Base-by-base conservation (phyloP, 1,140 invertebrate species). In the Neodiprion virginianus region DNA sequence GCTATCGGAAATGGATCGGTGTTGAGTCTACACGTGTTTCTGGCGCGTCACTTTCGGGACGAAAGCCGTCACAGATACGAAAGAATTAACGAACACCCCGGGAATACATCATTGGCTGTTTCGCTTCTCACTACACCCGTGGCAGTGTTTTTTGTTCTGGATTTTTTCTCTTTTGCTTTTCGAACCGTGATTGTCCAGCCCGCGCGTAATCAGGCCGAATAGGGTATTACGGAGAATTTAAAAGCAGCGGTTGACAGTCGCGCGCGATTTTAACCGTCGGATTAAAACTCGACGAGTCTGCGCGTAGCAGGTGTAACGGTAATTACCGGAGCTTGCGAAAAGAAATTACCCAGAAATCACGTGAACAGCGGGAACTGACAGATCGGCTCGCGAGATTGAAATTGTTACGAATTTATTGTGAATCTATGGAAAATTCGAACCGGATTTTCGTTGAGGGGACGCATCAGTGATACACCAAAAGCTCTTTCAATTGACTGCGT, bases 221-320 rank as follows among this genome's bases (percentile, higher is more conserved):
- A 61, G 53, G 53, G 53, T 14, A 61, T 14, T 14, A 61, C 10
- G 23, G 8, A 69, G 21, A 69, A 69, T 69, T 7, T 23, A 21
- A 47, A 69, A 69, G 5, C 48, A 11, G 40, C 12, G 14, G 70
- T 48, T 14, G 70, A 53, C 74, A 69, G 69, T 68, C 77, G 74
- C 76, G 69, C 72, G 79, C 78, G 79, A 80, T 80, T 80, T 40
- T 40, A 40, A 80, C 76, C 76, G 79, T 79, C 79, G 77, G 82
- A 82, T 83, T 82, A 81, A 82, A 81, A 79, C 77, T 76, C 74
- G 75, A 72, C 53, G 53, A 61, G 8, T 61, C 4, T 40, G 28
- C 5, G 28, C 28, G 28, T 40, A 40, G 28, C 5, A 5, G 28
- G 28, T 61, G 8, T 61, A 14, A 61, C 53, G 8, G 53, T 61